phyloP scores from a whole-genome alignment of 1,140 invertebrate genomes.

The Formica exsecta region DNA sequence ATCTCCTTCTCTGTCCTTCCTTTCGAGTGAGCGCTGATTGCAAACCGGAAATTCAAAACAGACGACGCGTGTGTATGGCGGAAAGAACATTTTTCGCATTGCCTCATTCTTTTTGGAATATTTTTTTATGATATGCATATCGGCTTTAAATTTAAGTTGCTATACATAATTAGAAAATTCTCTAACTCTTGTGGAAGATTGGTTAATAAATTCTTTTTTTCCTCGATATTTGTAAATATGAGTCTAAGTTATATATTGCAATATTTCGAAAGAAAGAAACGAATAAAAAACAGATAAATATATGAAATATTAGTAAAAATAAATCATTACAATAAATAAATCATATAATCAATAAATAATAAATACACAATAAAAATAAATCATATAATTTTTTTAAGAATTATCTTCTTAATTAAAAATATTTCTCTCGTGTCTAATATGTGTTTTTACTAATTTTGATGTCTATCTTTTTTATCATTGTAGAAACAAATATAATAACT shows the following conservation, averaged over 20 bases:
- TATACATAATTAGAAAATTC: neutral
- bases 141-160: neutral
- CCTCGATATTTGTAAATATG: neutral
- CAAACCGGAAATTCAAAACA: constrained; percentile 33
- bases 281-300: neutral
- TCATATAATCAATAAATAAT: too few relatives aligned
- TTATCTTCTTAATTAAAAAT: neutral
- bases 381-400: neutral
- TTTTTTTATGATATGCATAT: neutral
- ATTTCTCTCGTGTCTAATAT: neutral
- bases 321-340: too few relatives aligned
- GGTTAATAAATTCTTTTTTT: neutral
- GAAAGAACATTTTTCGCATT: neutral
- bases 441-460: neutral
- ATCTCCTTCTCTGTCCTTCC: constrained; percentile 50
- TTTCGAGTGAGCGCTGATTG: constrained; percentile 11
- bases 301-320: neutral
- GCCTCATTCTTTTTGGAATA: neutral
- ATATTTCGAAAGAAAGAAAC: neutral
- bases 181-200: neutral
- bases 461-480: neutral
- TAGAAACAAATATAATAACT: neutral
- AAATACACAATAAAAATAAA: neutral
- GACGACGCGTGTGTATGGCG: neutral
- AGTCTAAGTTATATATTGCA: neutral